Evolutionary conservation across 2,797 vertebrate genomes (phyloP).

Genomic region (Manis javanica): DNA sequence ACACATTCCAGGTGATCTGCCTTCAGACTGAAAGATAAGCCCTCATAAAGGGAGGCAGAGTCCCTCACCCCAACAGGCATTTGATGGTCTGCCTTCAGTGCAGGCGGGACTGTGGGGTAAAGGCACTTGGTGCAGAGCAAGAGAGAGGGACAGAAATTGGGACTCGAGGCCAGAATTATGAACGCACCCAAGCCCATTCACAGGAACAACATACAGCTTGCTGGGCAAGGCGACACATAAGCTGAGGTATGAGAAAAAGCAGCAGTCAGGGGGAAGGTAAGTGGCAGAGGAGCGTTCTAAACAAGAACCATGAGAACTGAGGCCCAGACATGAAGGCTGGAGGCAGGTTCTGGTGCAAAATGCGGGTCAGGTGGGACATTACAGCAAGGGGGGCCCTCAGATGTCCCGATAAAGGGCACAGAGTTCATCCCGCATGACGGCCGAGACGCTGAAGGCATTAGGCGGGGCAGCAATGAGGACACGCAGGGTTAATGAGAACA

Average conservation of each 20-base stretch:
- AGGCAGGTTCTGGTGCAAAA: slow-evolving; percentile 22
- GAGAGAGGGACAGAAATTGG: neutral
- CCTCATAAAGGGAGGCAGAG: neutral
- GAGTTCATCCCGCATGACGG: neutral
- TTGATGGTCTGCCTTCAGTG: neutral
- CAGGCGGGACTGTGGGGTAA: neutral
- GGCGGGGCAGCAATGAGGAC: neutral
- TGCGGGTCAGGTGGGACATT: neutral
- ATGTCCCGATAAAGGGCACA: neutral
- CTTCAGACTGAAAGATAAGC: neutral
- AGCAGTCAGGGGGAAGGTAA: neutral
- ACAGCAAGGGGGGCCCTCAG: neutral
- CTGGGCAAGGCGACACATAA: neutral
- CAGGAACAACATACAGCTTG: neutral
- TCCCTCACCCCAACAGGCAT: neutral
- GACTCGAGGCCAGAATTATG: neutral
- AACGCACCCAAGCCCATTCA: neutral
- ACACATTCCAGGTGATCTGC: neutral
- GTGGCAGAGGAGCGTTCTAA: neutral
- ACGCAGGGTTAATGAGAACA: neutral
- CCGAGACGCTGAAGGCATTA: neutral
- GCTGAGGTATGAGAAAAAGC: neutral
- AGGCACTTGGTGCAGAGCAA: neutral
- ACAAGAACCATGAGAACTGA: neutral
- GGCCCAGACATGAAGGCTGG: neutral